A percentile compares a stretch with the other conserved stretches of the same genome.
phyloP scores from a whole-genome alignment of 2,888 invertebrate species.

The Caenorhabditis becei region DNA sequence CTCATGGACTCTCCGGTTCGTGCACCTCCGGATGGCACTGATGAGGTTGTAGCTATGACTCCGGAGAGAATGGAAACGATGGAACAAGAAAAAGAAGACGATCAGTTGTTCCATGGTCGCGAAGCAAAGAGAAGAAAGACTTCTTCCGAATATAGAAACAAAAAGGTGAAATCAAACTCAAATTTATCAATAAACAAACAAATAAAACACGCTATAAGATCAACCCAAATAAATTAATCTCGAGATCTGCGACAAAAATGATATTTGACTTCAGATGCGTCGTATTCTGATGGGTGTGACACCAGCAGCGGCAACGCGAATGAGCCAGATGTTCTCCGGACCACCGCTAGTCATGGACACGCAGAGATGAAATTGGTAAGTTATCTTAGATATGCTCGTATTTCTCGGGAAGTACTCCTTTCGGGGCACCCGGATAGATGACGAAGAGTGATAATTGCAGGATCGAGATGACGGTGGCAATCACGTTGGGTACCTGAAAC shows the following conservation, averaged over 20 bases:
- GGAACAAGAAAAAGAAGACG: constrained; percentile 5
- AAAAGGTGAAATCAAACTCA: constrained; percentile 14
- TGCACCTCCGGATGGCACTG: neutral
- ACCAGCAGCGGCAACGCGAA: constrained; percentile 13
- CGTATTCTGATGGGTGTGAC: constrained; percentile 43
- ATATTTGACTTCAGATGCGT: constrained; percentile 40
- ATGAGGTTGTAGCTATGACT: neutral
- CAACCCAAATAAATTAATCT: constrained; percentile 13
- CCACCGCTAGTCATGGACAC: constrained; percentile 24
- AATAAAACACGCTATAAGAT: constrained; percentile 7
- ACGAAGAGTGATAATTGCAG: constrained; percentile 89
- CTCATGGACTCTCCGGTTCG: neutral
- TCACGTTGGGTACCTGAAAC: constrained; percentile 88
- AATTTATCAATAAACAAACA: constrained; percentile 5
- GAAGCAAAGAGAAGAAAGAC: constrained; percentile 30
- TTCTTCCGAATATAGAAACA: constrained; percentile 16
- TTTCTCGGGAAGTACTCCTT: constrained; percentile 33
- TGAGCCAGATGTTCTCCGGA: constrained; percentile 44
- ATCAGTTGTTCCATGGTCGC: constrained; percentile 20
- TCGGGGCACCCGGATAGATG: constrained; percentile 85
- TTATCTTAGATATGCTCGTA: constrained; percentile 48
- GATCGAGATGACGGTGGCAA: constrained; percentile 88
- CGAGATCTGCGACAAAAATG: constrained; percentile 15
- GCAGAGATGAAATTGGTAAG: constrained; percentile 28
- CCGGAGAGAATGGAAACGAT: neutral